Conservation (phyloP, 92 coral and sea anemone genomes). For the Meandrina meandrites region DNA sequence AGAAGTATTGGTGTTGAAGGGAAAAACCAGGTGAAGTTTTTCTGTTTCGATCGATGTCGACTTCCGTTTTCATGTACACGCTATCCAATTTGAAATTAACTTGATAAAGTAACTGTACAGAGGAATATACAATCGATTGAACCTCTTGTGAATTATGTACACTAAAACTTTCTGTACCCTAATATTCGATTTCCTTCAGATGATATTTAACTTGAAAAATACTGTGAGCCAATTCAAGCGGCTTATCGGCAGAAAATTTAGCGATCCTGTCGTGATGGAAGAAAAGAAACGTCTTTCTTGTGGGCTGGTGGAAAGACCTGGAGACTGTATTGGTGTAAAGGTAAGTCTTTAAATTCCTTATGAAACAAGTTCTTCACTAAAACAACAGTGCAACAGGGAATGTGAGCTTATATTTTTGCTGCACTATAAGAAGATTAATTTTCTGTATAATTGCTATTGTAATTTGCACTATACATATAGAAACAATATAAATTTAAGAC, state of each 20-base stretch:
- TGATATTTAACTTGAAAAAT: conserved; percentile 83
- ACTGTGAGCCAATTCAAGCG: conserved; percentile 91
- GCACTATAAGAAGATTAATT: not conserved
- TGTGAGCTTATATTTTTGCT: not conserved
- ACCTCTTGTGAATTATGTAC: not conserved
- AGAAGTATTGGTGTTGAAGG: conserved; percentile 89
- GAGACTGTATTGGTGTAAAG: conserved; percentile 85
- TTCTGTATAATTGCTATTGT: not conserved
- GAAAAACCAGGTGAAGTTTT: conserved; percentile 80
- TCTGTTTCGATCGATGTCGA: not conserved
- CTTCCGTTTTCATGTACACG: not conserved
- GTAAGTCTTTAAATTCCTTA: conserved; percentile 32
- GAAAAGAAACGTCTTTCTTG: conserved; percentile 72
- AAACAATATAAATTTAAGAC: not conserved
- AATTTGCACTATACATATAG: not conserved
- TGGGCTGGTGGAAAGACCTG: conserved; percentile 71
- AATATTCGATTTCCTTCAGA: conserved; percentile 50
- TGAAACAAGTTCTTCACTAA: not conserved
- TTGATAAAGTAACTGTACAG: not conserved
- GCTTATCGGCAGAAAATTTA: conserved; percentile 83
- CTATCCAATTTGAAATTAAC: not conserved
- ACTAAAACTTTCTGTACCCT: not conserved
- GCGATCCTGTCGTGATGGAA: conserved; percentile 83
- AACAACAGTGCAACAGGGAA: not conserved
- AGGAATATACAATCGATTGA: not conserved